These are phyloP conservation scores for Masnerella sp. DNA, from an alignment of 2,888 invertebrate genomes.

Conservation along the genomic window DNA sequence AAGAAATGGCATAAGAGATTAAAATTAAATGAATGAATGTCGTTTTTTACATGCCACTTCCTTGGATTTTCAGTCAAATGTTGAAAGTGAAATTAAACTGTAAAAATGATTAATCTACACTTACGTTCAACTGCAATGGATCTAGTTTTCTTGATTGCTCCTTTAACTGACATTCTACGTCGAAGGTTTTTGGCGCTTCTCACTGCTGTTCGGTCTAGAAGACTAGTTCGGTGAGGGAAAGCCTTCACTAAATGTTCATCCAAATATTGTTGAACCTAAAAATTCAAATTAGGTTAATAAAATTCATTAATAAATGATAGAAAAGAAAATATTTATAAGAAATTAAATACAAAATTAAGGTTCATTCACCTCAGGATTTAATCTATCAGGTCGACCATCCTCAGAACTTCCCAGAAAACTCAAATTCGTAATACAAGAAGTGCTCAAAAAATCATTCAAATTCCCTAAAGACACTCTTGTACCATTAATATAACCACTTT, in stretches of 20 bases:
- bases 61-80: neutral
- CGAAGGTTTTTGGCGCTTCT: slow-evolving; percentile 79
- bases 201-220: slow-evolving; percentile 80
- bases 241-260: slow-evolving; percentile 91
- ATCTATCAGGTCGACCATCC: slow-evolving; percentile 90
- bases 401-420: slow-evolving; percentile 96
- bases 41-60: neutral
- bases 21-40: neutral
- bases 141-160: slow-evolving; percentile 95
- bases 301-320: no score
- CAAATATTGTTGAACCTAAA: slow-evolving; percentile 91
- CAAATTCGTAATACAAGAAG: slow-evolving; percentile 97
- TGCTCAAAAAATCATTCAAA: slow-evolving; percentile 95
- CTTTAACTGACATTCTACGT: slow-evolving; percentile 91
- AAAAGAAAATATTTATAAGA: slow-evolving; percentile 1
- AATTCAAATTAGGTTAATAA: no score
- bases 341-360: neutral
- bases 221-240: slow-evolving; percentile 85
- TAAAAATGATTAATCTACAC: slow-evolving; percentile 71
- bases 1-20: slow-evolving; percentile 43
- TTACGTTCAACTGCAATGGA: slow-evolving; percentile 94
- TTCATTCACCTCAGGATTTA: slow-evolving; percentile 73
- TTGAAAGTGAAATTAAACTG: no score
- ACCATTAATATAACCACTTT: slow-evolving; percentile 99
- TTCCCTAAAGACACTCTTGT: slow-evolving; percentile 97